Evolutionary conservation across 30 jellyfish, hydroid and myxozoan species (phyloP), one percentile per base, ranked within the genome.

Genomic region (Aurelia coerulea): DNA sequence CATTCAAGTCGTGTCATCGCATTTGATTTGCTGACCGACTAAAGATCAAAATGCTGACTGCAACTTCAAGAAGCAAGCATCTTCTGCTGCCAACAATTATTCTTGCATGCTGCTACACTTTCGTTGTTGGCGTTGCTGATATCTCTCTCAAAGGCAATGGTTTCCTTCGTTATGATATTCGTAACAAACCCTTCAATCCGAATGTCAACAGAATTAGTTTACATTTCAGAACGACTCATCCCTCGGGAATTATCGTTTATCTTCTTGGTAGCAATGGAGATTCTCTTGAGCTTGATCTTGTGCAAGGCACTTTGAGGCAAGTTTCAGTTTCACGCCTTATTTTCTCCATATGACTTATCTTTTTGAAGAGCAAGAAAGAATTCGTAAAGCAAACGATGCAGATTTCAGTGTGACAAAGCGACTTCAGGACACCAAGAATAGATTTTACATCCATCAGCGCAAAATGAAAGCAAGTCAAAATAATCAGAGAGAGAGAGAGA

Each of bases 251-350:
- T 1, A 65, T 89, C 10, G 86, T 81, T 3, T 62, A 68, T 46
- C 64, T 76, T 9, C 23, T 58, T 11, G 97, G 97, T 62, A 49
- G 63, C 23, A 51, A 68, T 33, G 87, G 97, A 0, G 86, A 77
- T 56, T 31, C 81, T 16, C 73, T 87, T 4, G 76, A 59, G 37
- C 49, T 87, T 17, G 85, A 87, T 29, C 18, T 87, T 29, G 90
- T 71, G n/a, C 96, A 87, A 78, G 96, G 96, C 54, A 73, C 65
- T 4, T 72, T 87, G 64, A 87, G 96, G 96, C 78, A 33, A 37
- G 95, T 52, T 19, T 46, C 56, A 46, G 15, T 46, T 31, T 29
- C 39, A 3, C 8, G 17, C 67, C 64, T 15, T 23, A 19, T 35
- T 11, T 35, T 49, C 17, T 71, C 42, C 2, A 4, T 12, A 9